Base-by-base conservation (phyloP, 2,113 vertebrate species). In the Saimiri boliviensis region DNA sequence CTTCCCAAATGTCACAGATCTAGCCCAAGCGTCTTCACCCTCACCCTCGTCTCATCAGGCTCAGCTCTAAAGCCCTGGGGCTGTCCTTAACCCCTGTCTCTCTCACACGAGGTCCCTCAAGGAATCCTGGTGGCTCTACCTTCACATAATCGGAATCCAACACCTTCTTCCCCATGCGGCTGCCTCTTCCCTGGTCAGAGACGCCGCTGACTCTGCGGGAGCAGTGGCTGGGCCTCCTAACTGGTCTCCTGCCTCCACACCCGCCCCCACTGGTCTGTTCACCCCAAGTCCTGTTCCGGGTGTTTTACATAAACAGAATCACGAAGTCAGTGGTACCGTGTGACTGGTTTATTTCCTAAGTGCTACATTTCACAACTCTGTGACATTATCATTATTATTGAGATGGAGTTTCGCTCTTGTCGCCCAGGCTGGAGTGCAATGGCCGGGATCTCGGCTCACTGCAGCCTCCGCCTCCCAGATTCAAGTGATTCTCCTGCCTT, bases 181-280 rank as follows among this genome's bases (percentile, higher is more conserved):
- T 35, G 20, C 58, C 56, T 54, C 89, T 4, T 8, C 12, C n/a
- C 47, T 21, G 20, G 49, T 35, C 0, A 0, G 54, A 74, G 25
- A 40, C 2, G 7, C 1, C 4, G 2, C 9, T 0, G 19, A 25
- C 47, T 45, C 58, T 0, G 1, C 27, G 12, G 45, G 35, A 77
- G 82, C 13, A 9, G 6, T 8, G 56, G 6, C 1, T 1, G 10
- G 49, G 21, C 58, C 49, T 32, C 47, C 73, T 40, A n/a, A 20
- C 30, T 20, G 20, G 8, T 20, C 42, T 52, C 73, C 49, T 21
- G 2, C 20, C 17, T 37, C 13, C 71, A 25, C 56, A 47, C 73
- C 0, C 5, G 30, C 27, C n/a, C 37, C 8, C 25, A 8, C 40
- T 1, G 2, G 11, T 1, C 76, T 81, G 49, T 68, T 70, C 49